A percentile compares a stretch with the other conserved stretches of the same genome.
These are phyloP conservation scores for Lysiphlebus fabarum DNA, from an alignment of 1,140 invertebrate species.

Conservation along the genomic window DNA sequence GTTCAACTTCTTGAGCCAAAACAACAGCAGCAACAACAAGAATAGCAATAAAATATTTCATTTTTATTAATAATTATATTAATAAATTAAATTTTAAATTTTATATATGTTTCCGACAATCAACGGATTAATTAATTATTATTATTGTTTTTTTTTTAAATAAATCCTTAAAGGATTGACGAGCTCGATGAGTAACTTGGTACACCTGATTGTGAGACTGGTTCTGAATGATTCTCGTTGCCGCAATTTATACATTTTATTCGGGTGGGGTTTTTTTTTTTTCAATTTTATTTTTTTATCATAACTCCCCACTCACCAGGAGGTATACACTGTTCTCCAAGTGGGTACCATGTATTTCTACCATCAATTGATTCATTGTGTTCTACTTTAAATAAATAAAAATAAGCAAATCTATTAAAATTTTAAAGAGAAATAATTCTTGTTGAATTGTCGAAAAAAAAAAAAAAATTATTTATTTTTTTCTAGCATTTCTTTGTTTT, in stretches of 20 bases:
- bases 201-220: conserved; percentile 48
- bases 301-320: conserved; percentile 28
- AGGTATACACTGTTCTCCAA: not conserved
- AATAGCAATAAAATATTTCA: conserved; percentile 47
- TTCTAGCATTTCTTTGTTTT: too few relatives aligned
- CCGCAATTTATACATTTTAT: conserved; percentile 48
- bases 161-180: conserved; percentile 11
- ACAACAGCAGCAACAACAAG: conserved; percentile 58
- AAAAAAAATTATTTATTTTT: too few relatives aligned
- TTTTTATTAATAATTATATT: conserved; percentile 31
- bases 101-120: conserved; percentile 17
- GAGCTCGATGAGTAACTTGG: conserved; percentile 27
- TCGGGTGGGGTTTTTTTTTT: conserved; percentile 43
- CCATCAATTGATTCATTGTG: too few relatives aligned
- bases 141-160: not conserved
- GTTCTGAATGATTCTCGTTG: conserved; percentile 43
- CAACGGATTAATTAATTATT: not conserved
- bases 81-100: not conserved
- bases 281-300: too few relatives aligned
- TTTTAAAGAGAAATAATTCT: not conserved
- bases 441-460: too few relatives aligned
- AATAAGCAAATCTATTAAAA: conserved; percentile 3
- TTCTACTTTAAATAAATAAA: not conserved
- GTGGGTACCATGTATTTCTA: not conserved
- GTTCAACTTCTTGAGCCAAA: conserved; percentile 56